phyloP scores from a whole-genome alignment of 2,113 vertebrate species.

The Perognathus longimembris region DNA sequence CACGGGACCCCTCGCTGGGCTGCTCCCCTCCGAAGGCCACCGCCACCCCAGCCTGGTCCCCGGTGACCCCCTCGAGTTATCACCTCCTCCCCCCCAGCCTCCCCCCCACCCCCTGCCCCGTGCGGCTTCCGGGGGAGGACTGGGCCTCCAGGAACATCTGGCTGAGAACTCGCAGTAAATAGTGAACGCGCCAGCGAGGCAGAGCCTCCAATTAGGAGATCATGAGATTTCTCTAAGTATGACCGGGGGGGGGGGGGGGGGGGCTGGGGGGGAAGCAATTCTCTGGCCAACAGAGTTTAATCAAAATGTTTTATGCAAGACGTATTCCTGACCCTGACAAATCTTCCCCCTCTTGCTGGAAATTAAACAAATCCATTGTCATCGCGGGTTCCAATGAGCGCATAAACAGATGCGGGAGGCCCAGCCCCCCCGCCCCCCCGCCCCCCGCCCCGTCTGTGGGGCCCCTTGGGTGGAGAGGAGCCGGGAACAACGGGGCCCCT shows the following conservation, averaged over 20 bases:
- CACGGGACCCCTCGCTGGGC: neutral
- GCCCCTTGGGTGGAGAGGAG: no score
- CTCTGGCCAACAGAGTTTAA: conserved; percentile 75
- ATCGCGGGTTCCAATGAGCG: conserved; percentile 39
- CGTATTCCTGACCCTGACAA: conserved; percentile 73
- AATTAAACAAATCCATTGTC: conserved; percentile 78
- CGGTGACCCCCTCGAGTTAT: no score
- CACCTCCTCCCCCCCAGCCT: rapidly evolving
- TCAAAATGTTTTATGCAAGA: conserved; percentile 82
- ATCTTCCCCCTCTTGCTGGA: conserved; percentile 77
- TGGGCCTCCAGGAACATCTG: conserved; percentile 57
- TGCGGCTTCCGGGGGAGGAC: conserved; percentile 4
- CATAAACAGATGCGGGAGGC: conserved; percentile 40
- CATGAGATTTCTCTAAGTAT: conserved; percentile 4
- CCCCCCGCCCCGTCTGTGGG: no score
- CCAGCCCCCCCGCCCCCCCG: no score
- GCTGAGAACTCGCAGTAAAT: neutral
- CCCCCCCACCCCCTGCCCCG: no score
- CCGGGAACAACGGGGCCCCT: no score
- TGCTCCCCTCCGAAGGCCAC: neutral
- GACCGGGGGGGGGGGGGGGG: conserved; percentile 3
- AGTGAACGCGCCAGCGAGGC: neutral
- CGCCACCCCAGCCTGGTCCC: rapidly evolving
- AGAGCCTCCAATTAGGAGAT: conserved; percentile 57
- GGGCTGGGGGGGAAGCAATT: conserved; percentile 50